Percentiles rank a stretch among this genome's conserved stretches.
These are phyloP conservation scores for Anarsia innoxiella DNA, from an alignment of 2,888 invertebrate genomes.

Conservation along the genomic window DNA sequence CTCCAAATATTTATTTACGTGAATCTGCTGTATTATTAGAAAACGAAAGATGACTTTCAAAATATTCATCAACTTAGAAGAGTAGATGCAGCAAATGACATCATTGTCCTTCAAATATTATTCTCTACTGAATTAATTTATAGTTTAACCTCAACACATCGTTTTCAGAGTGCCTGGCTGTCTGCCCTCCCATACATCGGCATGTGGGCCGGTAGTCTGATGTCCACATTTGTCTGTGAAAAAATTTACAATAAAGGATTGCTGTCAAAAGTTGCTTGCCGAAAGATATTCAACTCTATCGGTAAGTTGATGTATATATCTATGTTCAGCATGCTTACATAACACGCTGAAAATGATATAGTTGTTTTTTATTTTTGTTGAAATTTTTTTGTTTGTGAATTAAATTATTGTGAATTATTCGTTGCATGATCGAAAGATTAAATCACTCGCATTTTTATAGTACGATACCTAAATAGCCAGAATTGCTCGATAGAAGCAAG, in stretches of 20 bases:
- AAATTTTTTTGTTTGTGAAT: background rate
- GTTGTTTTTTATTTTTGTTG: background rate
- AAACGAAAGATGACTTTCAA: too few species aligned
- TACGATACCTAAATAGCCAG: background rate
- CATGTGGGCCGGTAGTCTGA: slow-evolving; percentile 80
- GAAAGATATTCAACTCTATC: slow-evolving; percentile 73
- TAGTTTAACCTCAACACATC: too few species aligned
- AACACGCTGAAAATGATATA: too few species aligned
- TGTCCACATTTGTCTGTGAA: slow-evolving; percentile 78
- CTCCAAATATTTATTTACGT: too few species aligned
- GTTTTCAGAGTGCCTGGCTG: slow-evolving; percentile 75
- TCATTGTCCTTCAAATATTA: too few species aligned
- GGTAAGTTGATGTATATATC: slow-evolving; percentile 42
- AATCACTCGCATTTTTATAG: background rate
- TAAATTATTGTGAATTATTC: background rate
- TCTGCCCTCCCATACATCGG: slow-evolving; percentile 83
- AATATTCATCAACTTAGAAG: too few species aligned
- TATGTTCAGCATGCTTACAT: background rate
- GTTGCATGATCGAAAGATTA: background rate
- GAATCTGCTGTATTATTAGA: too few species aligned
- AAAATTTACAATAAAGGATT: slow-evolving; percentile 43
- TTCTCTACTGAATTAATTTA: too few species aligned
- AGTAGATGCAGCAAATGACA: too few species aligned
- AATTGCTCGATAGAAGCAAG: background rate
- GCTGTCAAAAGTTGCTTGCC: slow-evolving; percentile 32